Evolutionary conservation across 2,113 vertebrate species (phyloP), one percentile per base, ranked within the genome.

Genomic region (Trematomus loennbergii): DNA sequence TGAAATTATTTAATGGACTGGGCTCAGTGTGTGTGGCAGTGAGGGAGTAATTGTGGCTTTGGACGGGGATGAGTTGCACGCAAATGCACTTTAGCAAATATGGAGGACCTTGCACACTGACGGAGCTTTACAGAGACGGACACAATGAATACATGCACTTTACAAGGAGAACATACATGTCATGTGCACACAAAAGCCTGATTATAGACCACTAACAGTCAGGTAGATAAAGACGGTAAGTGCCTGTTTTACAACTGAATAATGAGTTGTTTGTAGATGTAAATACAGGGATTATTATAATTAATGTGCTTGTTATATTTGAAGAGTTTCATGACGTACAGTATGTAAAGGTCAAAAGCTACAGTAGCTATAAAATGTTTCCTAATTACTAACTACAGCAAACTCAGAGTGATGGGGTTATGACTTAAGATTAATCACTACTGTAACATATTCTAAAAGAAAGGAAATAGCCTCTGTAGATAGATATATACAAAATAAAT

Each of bases 1-100:
- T 69, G 52, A 77, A 79, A 72, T 69, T 22, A 83, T 52, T 40
- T 72, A 85, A 87, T 52, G 13, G 54, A 17, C 72, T 69, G 68
- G 58, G 48, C 71, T 84, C 62, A 55, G 65, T 76, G 57, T 9
- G 57, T 3, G 46, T 1, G 6, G 29, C 40, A 25, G 43, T 12
- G 25, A 58, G 43, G 54, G 81, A n/a, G 46, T 33, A 45, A 79
- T 64, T 3, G 0, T 13, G 53, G 72, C 36, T 79, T 76, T 66
- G 54, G 64, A 53, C 66, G 73, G 43, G 61, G 33, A 75, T 60
- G 63, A 76, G 58, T 73, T 17, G 16, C 52, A 33, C 0, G 3
- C 36, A 43, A 43, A 20, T 29, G 46, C 53, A 77, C 75, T 5
- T 0, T n/a, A 59, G 64, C 53, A 66, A 40, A 61, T 4, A 9